Conservation (phyloP, 1,140 invertebrate genomes). For the Cotesia typhae region DNA sequence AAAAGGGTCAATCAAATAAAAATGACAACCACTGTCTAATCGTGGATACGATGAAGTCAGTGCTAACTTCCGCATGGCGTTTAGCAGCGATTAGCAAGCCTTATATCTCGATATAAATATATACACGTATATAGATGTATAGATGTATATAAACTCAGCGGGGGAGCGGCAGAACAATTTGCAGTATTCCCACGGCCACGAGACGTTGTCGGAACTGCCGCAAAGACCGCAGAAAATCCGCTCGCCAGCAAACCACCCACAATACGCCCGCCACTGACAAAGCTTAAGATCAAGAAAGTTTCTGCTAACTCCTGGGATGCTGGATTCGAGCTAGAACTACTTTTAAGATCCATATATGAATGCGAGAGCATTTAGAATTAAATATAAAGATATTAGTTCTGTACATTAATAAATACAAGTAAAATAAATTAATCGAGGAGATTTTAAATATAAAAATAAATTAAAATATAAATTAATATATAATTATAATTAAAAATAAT, state of each 20-base stretch:
- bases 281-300: conserved; percentile 4
- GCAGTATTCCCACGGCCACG: conserved; percentile 28
- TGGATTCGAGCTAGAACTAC: not conserved
- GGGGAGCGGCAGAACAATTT: conserved; percentile 25
- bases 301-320: no score
- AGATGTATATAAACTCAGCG: conserved; percentile 19
- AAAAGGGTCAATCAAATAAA: not conserved
- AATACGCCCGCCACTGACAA: conserved; percentile 19
- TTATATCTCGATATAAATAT: conserved; percentile 14
- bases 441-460: no score
- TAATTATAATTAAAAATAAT: no score
- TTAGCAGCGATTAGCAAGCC: conserved; percentile 21
- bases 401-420: no score
- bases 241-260: conserved; percentile 21
- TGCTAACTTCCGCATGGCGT: conserved; percentile 28
- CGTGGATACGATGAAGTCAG: conserved; percentile 3
- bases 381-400: no score
- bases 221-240: conserved; percentile 29
- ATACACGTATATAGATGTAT: conserved; percentile 5
- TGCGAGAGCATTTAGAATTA: no score
- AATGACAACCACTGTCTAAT: conserved; percentile 20
- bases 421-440: no score
- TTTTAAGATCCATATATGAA: not conserved
- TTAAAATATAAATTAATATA: no score
- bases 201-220: conserved; percentile 16